A percentile compares a stretch with the other conserved stretches of the same genome.
Evolutionary conservation across 92 coral and sea anemone species (phyloP).

Genomic region (Porites cylindrica): DNA sequence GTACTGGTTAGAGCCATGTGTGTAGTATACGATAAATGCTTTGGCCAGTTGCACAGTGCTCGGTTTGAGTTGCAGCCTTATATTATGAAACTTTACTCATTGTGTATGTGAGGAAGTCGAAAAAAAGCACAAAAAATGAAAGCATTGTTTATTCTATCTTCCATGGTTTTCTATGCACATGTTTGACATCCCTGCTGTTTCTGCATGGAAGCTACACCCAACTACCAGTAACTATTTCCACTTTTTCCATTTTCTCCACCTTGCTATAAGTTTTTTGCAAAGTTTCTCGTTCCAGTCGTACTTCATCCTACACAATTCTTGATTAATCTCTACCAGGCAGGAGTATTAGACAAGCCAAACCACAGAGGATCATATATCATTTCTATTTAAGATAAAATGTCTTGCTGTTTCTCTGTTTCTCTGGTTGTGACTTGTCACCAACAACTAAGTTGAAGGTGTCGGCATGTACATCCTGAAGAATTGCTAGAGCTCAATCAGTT

Average conservation of each 20-base stretch:
- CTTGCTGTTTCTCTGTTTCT: slow-evolving; percentile 57
- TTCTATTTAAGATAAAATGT: slow-evolving; percentile 56
- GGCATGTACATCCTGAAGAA: slow-evolving; percentile 54
- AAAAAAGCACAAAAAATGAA: too few relatives aligned
- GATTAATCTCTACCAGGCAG: slow-evolving; percentile 66
- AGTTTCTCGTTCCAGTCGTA: slow-evolving; percentile 57
- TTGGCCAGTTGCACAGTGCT: too few relatives aligned
- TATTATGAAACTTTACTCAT: too few relatives aligned
- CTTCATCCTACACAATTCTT: slow-evolving; percentile 62
- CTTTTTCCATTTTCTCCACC: slow-evolving; percentile 62
- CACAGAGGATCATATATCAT: slow-evolving; percentile 60
- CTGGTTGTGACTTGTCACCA: slow-evolving; percentile 49
- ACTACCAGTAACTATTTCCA: too few relatives aligned
- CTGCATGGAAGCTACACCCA: too few relatives aligned
- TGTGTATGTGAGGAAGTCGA: too few relatives aligned
- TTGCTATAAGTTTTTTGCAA: slow-evolving; percentile 29
- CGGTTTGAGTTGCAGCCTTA: too few relatives aligned
- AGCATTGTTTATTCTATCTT: too few relatives aligned
- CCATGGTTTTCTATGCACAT: too few relatives aligned
- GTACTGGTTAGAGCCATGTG: too few relatives aligned
- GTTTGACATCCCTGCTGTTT: too few relatives aligned
- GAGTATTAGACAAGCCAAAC: slow-evolving; percentile 56
- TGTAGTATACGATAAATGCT: too few relatives aligned
- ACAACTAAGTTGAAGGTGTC: slow-evolving; percentile 69
- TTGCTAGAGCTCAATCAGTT: slow-evolving; percentile 50